Evolutionary conservation across 2,113 vertebrate species (phyloP), one percentile per base, ranked within the genome.

Genomic region (Upupa epops): DNA sequence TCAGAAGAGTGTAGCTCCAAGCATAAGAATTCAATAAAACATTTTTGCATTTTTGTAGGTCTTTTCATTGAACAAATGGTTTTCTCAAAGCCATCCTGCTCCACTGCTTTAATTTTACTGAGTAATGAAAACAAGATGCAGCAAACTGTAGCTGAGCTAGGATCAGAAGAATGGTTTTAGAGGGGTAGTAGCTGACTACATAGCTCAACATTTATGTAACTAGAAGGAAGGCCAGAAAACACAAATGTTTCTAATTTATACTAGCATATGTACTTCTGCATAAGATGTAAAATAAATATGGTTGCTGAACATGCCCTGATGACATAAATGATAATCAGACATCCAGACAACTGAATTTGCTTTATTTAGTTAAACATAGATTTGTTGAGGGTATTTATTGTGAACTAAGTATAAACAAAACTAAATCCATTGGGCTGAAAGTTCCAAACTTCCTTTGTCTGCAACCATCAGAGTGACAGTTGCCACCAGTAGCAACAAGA

Each of bases 81-180:
- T 95, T 92, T 93, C 73, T 74, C 58, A 52, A 17, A 88, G 54
- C 32, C 28, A 11, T 93, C 9, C 19, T 89, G 34, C 52, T 68
- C 73, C 56, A 28, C 69, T 59, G 22, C 65, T 78, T 88, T 89
- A 36, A 29, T 88, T 91, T 84, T 90, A 72, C 18, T 58, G 25
- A 28, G n/a, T 75, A 86, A 95, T 88, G 83, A 84, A 88, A 93
- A 54, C 86, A 93, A 95, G 83, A 78, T 78, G 73, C 72, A 74
- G 37, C n/a, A 83, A 83, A 75, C 76, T 81, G 48, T 83, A 86
- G 48, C 45, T 61, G 61, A 86, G 17, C 48, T 72, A 60, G 31
- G 49, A 86, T 77, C 61, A 78, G 61, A 91, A 85, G 54, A 85
- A 56, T 26, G 49, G 22, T 88, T 92, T 89, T 61, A 83, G 65